Evolutionary conservation across 1,140 invertebrate genomes (phyloP), one percentile per base, ranked within the genome.

Genomic region (Leptinotarsa lineolata): DNA sequence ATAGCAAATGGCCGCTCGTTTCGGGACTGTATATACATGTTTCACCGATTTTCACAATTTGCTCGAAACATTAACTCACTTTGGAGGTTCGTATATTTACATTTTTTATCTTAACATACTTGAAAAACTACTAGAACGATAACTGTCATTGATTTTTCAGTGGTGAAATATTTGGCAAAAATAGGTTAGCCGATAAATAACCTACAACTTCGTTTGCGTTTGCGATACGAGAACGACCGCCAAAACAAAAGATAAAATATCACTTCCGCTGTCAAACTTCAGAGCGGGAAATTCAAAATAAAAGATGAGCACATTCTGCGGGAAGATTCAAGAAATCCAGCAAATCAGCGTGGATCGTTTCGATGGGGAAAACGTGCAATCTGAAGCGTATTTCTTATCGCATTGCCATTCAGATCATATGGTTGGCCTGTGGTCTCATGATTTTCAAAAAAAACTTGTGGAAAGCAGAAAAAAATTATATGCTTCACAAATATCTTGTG

Each of bases 351-450:
- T 91, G 20, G 91, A 92, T 85, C 82, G 87, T 77, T 92, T 92
- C 81, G 81, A 86, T 48, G 82, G 77, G 16, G 70, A 83, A 21
- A 88, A 88, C 78, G 78, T 86, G n/a, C 73, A 84, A 21, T 88
- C 88, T 0, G 84, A 82, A 30, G 85, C 85, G n/a, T 92, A 88
- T 84, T 91, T 92, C 79, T 79, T 92, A 24, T 90, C 89, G 30
- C 91, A 92, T 81, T 90, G 86, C 76, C 91, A 92, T 76, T 74
- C 73, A 3, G 92, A 93, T 85, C 92, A 93, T 74, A 90, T 89
- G 81, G 71, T 81, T n/a, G 91, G 91, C 11, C 78, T 93, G 4
- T 75, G 79, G 65, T 70, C 73, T 5, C 2, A 21, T 18, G 13
- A 67, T 21, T 81, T 82, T 76, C 80, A 46, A 72, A 21, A 60